Conservation (phyloP, 64 coral and sea anemone genomes). For the Montipora efflorescens region DNA sequence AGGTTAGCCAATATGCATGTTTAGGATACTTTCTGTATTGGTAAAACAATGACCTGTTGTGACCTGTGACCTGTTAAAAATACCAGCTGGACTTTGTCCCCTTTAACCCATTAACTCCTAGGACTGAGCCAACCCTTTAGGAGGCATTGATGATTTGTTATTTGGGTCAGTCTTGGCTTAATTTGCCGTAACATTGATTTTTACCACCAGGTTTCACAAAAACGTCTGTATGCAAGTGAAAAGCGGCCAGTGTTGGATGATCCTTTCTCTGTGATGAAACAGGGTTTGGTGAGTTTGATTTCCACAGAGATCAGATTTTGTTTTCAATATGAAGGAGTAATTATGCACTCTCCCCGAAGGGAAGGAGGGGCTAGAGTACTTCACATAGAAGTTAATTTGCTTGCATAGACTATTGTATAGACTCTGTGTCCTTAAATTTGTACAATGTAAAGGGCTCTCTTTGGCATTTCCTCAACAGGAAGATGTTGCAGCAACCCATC, state of each 20-base stretch:
- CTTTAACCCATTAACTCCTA: too few relatives aligned
- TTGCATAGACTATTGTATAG: too few relatives aligned
- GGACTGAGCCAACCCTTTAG: too few relatives aligned
- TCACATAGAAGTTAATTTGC: too few relatives aligned
- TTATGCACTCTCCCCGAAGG: not conserved
- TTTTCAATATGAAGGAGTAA: not conserved
- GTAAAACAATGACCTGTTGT: too few relatives aligned
- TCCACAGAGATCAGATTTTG: too few relatives aligned
- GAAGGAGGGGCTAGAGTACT: too few relatives aligned
- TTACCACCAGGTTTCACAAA: not conserved
- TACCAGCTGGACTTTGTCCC: too few relatives aligned
- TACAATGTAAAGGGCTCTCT: not conserved
- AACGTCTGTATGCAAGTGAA: not conserved
- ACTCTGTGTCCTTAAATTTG: not conserved
- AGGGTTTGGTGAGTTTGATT: not conserved
- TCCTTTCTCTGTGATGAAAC: not conserved
- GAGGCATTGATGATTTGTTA: too few relatives aligned
- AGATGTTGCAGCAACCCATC: slow-evolving; percentile 4
- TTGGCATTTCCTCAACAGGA: slow-evolving; percentile 18
- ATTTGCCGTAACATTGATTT: not conserved
- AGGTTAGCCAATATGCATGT: too few relatives aligned
- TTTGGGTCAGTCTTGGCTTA: not conserved
- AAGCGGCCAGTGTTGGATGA: not conserved
- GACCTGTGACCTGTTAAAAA: too few relatives aligned
- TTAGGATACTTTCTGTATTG: too few relatives aligned